Percentiles rank a stretch among this genome's conserved stretches.
Evolutionary conservation across 2,113 vertebrate species (phyloP).

Genomic region (Xyrauchen texanus): DNA sequence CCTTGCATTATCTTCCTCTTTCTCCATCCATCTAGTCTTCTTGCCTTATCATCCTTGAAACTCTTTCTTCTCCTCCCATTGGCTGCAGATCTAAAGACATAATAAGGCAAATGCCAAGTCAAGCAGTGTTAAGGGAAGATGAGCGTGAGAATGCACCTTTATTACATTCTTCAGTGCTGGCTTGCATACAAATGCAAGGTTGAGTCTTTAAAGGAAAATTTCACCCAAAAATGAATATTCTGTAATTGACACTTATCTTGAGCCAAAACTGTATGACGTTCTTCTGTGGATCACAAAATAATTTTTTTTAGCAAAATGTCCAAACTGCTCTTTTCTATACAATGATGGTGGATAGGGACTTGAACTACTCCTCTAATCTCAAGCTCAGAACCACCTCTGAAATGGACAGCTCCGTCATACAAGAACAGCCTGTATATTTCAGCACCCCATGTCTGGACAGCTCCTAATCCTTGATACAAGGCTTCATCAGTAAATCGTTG

Average conservation of each 20-base stretch:
- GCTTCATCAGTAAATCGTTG: constrained; percentile 1
- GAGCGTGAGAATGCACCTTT: not conserved
- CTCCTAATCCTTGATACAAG: not conserved
- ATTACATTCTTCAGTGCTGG: not conserved
- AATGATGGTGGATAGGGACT: no score
- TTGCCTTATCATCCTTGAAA: not conserved
- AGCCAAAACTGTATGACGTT: no score
- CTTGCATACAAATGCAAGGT: constrained; percentile 31
- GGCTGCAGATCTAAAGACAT: constrained; percentile 29
- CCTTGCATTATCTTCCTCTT: constrained; percentile 31
- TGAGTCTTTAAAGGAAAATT: not conserved
- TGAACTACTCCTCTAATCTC: no score
- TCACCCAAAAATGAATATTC: not conserved
- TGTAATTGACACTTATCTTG: not conserved
- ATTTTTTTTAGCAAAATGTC: no score
- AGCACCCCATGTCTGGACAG: not conserved
- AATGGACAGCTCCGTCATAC: no score
- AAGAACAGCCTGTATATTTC: not conserved
- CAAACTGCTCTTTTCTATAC: no score
- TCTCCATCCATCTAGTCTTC: constrained; percentile 5
- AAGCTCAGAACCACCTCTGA: no score
- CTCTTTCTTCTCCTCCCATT: constrained; percentile 5
- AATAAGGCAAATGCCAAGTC: constrained; percentile 45
- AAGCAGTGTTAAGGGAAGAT: constrained; percentile 20
- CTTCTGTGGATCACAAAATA: no score